Conservation (phyloP, 2,113 vertebrate species). For the Speoplatyrhinus poulsoni region DNA sequence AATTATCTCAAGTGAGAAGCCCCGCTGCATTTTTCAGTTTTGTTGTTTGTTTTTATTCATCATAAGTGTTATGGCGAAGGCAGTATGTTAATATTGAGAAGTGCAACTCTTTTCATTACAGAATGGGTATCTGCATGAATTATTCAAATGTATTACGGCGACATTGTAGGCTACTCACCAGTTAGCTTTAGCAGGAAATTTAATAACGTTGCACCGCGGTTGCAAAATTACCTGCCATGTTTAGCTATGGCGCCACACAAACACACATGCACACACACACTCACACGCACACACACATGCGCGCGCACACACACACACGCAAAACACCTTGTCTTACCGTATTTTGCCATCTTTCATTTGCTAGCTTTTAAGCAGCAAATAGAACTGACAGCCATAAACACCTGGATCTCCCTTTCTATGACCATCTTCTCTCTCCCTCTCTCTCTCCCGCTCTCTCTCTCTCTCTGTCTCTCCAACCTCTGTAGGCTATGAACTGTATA, state of each 20-base stretch:
- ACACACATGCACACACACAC: neutral
- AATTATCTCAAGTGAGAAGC: neutral
- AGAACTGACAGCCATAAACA: conserved; percentile 60
- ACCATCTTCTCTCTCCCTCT: conserved; percentile 7
- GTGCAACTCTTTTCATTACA: no score
- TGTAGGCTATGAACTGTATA: conserved; percentile 56
- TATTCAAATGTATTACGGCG: neutral
- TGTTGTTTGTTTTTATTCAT: no score
- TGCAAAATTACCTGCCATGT: conserved; percentile 24
- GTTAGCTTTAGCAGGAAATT: no score
- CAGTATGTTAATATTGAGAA: no score
- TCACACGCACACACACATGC: neutral
- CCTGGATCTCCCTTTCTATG: conserved; percentile 19
- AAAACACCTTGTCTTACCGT: conserved; percentile 40
- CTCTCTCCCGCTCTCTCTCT: conserved; percentile 5
- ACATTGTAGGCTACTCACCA: no score
- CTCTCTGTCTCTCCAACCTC: conserved; percentile 27
- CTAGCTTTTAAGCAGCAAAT: conserved; percentile 40
- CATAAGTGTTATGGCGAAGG: no score
- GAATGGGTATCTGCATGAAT: neutral
- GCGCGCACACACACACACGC: neutral
- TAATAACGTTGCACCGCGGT: neutral
- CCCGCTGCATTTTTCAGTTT: neutral
- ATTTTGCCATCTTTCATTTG: conserved; percentile 61
- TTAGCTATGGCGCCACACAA: conserved; percentile 6